Evolutionary conservation across 2,888 invertebrate species (phyloP), one percentile per base, ranked within the genome.

Genomic region (Drosophila pegasa): DNA sequence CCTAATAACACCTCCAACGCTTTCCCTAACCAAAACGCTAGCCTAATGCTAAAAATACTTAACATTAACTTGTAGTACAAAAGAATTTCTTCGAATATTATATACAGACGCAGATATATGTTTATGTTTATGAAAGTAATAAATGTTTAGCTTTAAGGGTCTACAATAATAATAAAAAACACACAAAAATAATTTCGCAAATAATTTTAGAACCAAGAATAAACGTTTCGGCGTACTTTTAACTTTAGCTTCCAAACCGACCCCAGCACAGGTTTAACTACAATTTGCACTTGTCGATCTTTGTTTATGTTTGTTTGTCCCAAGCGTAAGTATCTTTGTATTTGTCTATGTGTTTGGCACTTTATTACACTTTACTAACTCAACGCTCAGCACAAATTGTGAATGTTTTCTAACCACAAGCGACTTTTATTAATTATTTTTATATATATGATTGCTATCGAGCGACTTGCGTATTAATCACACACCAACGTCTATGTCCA

Each of bases 31-130:
- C 82, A 71, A 85, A 85, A 85, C 67, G 69, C 87, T 84, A 87
- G 81, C 62, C 50, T 87, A 69, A 86, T 76, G 68, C 83, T 76
- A 58, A 79, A 58, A 79, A 68, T 59, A 69, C 61, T 43, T 78
- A 82, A 86, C 83, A 73, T 67, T 80, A 80, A 84, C 80, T 63
- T 80, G 88, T 88, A 84, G 88, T 84, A 88, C 84, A 88, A 88
- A 84, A 74, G 54, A 60, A 71, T 61, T 65, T 71, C 70, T 71
- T 71, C 58, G 60, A 62, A 47, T 57, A 60, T 47, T 8, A 56
- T 22, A 51, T 38, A 67, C 58, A 59, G 38, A 45, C 45, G 48
- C 50, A 71, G 47, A 56, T 71, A 48, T 77, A 72, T 82, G 78
- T 82, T 80, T 84, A 74, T 85, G 87, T 81, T 86, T 58, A 76